Evolutionary conservation across 2,888 invertebrate genomes (phyloP).

Genomic region (Sepioteuthis lessoniana): DNA sequence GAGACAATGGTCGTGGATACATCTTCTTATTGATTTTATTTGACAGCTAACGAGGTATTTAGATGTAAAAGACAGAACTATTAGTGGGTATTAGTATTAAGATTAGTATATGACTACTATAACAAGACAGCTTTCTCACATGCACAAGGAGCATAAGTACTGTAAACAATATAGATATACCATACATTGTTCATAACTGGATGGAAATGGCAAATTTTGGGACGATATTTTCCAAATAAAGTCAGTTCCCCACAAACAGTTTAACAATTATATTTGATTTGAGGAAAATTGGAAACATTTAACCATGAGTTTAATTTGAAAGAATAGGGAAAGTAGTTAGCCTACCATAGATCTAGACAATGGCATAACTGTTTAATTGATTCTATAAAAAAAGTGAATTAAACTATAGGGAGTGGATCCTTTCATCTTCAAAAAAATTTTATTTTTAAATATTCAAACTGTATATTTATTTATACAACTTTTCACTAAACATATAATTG

Average conservation of each 20-base stretch:
- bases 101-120: constrained; percentile 2
- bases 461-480: too few species aligned
- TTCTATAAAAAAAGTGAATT: too few species aligned
- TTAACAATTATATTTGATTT: background rate
- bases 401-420: too few species aligned
- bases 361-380: too few species aligned
- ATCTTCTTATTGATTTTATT: background rate
- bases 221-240: background rate
- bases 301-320: background rate
- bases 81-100: background rate
- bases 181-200: background rate
- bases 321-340: background rate
- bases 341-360: background rate
- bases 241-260: background rate
- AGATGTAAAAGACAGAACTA: background rate
- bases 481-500: too few species aligned
- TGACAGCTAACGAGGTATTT: background rate
- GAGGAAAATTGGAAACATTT: background rate
- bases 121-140: constrained; percentile 11
- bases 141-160: background rate
- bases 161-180: background rate
- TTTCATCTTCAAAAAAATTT: too few species aligned
- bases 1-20: constrained; percentile 10
- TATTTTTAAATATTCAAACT: too few species aligned
- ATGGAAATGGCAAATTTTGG: background rate